These are phyloP conservation scores for Danio choprae DNA, from an alignment of 2,797 vertebrate species.

Conservation along the genomic window DNA sequence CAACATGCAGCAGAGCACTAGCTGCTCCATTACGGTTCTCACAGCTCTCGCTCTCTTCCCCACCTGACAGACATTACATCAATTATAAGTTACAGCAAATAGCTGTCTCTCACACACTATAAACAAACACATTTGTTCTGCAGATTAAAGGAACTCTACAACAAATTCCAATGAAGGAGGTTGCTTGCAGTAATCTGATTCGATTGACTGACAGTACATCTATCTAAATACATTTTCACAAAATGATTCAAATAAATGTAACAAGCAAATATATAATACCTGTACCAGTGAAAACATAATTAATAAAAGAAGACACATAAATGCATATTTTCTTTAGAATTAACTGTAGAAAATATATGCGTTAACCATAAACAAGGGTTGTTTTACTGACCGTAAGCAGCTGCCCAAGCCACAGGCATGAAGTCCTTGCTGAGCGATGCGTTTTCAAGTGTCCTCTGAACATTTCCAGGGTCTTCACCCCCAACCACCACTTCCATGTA, in stretches of 20 bases:
- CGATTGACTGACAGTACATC: background rate
- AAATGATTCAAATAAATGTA: background rate
- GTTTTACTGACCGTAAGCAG: constrained; percentile 82
- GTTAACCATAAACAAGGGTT: background rate
- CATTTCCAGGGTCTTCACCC: constrained; percentile 82
- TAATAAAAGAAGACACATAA: background rate
- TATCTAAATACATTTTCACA: background rate
- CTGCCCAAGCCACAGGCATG: constrained; percentile 89
- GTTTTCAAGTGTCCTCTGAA: constrained; percentile 83
- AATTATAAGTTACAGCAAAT: constrained; percentile 19
- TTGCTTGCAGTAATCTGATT: background rate
- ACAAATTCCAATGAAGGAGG: background rate
- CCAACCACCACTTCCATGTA: constrained; percentile 93
- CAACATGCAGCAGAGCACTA: constrained; percentile 86
- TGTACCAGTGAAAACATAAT: background rate
- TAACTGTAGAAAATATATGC: background rate
- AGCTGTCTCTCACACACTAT: background rate
- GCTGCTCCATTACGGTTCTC: constrained; percentile 88
- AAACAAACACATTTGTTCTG: background rate
- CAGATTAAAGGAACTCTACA: background rate
- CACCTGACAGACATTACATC: constrained; percentile 54
- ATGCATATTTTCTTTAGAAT: background rate
- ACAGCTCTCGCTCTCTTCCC: constrained; percentile 74
- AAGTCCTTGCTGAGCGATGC: constrained; percentile 83
- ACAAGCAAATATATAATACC: background rate